Base-by-base conservation (phyloP, 1,140 invertebrate genomes). In the Neodiprion fabricii region DNA sequence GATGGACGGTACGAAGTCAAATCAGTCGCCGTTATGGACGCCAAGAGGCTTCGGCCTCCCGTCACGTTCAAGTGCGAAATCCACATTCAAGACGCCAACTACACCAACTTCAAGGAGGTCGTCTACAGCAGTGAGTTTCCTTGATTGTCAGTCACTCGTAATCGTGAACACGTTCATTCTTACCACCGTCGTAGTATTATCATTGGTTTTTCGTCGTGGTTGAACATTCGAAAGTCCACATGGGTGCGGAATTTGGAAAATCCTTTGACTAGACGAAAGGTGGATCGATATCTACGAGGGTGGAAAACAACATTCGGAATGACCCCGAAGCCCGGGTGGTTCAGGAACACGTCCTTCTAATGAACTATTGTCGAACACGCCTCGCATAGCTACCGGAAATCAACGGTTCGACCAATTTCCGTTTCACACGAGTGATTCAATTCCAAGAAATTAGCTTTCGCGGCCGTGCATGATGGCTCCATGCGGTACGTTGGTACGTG, bases 31-130 rank as follows among this genome's bases (percentile, higher is more conserved):
- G 86, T 90, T 47, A 83, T 92, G 12, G 84, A 85, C 47, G 90
- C 90, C 72, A 88, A 88, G 0, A 90, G 91, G 74, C 83, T 92
- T 8, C 86, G 90, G n/a, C 86, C 90, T 9, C 91, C 92, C 7
- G 90, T 90, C 28, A 88, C 91, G 84, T 92, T 93, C 83, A 89
- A 90, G 74, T 93, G 92, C 80, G 90, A 92, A 75, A 81, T 93
- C 73, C 85, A 89, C 76, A 91, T 93, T 85, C 87, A 88, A 11
- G 89, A 90, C 76, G 91, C 91, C n/a, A 92, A 92, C 81, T 93
- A 93, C 77, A 89, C 89, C 49, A 90, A 91, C 50, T 87, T 90
- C 72, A 91, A 90, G 85, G 91, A 91, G 86, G 90, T 91, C 74
- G 89, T 92, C 76, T 92, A 92, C 76, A 86, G 82, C 75, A 82